Percentiles rank a stretch among this genome's conserved stretches.
These are phyloP conservation scores for Galendromus occidentalis DNA, from an alignment of 1,140 invertebrate genomes.

Conservation along the genomic window DNA sequence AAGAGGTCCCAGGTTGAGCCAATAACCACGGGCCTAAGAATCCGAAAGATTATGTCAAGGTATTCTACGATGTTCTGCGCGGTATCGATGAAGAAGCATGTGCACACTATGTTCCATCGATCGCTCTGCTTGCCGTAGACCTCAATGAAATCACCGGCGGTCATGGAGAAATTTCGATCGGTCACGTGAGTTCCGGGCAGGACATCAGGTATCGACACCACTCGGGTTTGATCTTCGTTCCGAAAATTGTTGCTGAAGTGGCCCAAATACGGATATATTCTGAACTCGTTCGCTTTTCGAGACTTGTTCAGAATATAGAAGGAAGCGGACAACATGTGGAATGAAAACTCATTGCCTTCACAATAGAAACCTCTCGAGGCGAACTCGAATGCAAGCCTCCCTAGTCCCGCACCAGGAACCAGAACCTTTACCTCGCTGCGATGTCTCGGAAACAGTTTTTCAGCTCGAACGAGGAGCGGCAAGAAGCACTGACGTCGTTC, in stretches of 20 bases:
- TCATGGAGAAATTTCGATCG: slow-evolving; percentile 69
- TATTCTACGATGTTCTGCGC: slow-evolving; percentile 86
- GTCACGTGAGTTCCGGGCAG: slow-evolving; percentile 46
- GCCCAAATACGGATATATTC: slow-evolving; percentile 78
- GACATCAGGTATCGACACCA: slow-evolving; percentile 71
- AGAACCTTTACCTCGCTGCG: slow-evolving; percentile 46
- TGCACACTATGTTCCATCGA: slow-evolving; percentile 76
- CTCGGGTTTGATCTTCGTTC: slow-evolving; percentile 53
- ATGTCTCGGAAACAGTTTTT: slow-evolving; percentile 45
- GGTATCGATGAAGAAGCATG: slow-evolving; percentile 97
- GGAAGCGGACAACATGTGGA: slow-evolving; percentile 91
- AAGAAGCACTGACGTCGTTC: slow-evolving; percentile 73
- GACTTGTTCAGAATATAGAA: slow-evolving; percentile 84
- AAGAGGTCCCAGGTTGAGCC: slow-evolving; percentile 73
- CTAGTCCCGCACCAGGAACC: slow-evolving; percentile 84
- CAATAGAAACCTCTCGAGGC: slow-evolving; percentile 66
- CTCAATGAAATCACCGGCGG: slow-evolving; percentile 78
- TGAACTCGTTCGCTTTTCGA: slow-evolving; percentile 30
- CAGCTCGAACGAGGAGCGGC: slow-evolving; percentile 69
- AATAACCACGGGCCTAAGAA: slow-evolving; percentile 52
- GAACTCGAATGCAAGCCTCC: slow-evolving; percentile 78
- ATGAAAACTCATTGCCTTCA: slow-evolving; percentile 91
- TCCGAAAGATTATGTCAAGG: slow-evolving; percentile 77
- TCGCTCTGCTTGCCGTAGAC: slow-evolving; percentile 47
- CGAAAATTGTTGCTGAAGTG: slow-evolving; percentile 72